A percentile compares a stretch with the other conserved stretches of the same genome.
Evolutionary conservation across 1,140 invertebrate genomes (phyloP).

Genomic region (silkworm (Bombyx mori)): DNA sequence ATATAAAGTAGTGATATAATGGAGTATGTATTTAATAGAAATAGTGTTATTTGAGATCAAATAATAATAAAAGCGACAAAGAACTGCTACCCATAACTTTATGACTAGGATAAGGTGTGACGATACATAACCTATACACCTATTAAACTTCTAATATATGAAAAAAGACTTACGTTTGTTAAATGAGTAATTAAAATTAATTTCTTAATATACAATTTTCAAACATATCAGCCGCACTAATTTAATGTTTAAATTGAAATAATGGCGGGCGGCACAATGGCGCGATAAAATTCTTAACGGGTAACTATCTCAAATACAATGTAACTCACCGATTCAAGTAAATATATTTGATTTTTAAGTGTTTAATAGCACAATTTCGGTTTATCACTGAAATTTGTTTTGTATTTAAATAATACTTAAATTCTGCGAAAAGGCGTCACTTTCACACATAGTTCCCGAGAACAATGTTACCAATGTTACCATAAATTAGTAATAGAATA

Average conservation of each 20-base stretch:
- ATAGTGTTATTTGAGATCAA: no score
- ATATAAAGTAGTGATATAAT: no score
- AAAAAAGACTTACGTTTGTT: background rate
- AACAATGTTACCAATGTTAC: conserved; percentile 34
- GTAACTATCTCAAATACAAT: no score
- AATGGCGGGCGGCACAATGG: conserved; percentile 64
- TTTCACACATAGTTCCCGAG: conserved; percentile 27
- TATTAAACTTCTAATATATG: background rate
- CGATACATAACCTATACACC: conserved; percentile 2
- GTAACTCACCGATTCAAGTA: no score
- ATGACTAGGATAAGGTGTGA: background rate
- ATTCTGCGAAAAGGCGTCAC: conserved; percentile 40
- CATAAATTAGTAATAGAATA: conserved; percentile 4
- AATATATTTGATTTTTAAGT: no score
- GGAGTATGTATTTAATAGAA: no score
- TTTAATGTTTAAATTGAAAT: conserved; percentile 37
- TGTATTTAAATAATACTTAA: conserved; percentile 32
- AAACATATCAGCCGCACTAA: background rate
- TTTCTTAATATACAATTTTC: no score
- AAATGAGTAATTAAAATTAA: no score
- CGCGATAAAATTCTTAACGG: conserved; percentile 21
- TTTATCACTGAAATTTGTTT: conserved; percentile 23
- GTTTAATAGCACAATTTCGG: conserved; percentile 21
- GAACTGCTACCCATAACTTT: background rate
- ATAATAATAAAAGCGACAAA: no score